Evolutionary conservation across 2,113 vertebrate species (phyloP).

Genomic region (Etheostoma cragini): DNA sequence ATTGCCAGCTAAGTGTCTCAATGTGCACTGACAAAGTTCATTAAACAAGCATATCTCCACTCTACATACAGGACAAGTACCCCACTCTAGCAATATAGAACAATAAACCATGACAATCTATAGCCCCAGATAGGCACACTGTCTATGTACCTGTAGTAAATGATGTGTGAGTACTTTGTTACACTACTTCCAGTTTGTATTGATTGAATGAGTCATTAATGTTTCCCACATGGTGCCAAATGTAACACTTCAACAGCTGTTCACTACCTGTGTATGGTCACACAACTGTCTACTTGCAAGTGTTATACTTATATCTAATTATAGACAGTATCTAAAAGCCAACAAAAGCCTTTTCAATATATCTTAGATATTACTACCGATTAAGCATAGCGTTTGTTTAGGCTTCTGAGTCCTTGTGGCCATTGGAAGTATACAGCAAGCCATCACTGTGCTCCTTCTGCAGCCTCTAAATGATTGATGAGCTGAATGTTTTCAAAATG

Average conservation of each 20-base stretch:
- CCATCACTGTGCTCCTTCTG: background rate
- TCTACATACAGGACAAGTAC: slow-evolving; percentile 16
- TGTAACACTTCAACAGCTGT: background rate
- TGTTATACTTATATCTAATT: background rate
- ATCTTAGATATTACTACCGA: background rate
- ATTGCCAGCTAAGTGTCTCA: slow-evolving; percentile 41
- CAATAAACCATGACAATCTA: slow-evolving; percentile 1
- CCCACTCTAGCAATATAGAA: background rate
- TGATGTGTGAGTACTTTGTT: background rate
- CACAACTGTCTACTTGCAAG: background rate
- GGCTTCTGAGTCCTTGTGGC: background rate
- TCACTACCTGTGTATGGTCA: background rate
- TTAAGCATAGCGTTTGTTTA: background rate
- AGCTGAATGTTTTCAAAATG: slow-evolving; percentile 17
- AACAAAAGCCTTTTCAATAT: background rate
- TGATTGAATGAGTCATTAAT: background rate
- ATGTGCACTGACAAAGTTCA: slow-evolving; percentile 46
- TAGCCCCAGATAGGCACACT: background rate
- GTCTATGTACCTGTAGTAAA: background rate
- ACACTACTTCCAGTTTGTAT: background rate
- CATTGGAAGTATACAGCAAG: background rate
- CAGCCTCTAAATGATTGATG: slow-evolving; percentile 16
- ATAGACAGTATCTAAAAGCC: background rate
- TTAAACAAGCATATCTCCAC: slow-evolving; percentile 35
- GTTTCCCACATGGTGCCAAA: background rate